Evolutionary conservation across 2,797 vertebrate species (phyloP).

Genomic region (Rhabdophis nuchalis): DNA sequence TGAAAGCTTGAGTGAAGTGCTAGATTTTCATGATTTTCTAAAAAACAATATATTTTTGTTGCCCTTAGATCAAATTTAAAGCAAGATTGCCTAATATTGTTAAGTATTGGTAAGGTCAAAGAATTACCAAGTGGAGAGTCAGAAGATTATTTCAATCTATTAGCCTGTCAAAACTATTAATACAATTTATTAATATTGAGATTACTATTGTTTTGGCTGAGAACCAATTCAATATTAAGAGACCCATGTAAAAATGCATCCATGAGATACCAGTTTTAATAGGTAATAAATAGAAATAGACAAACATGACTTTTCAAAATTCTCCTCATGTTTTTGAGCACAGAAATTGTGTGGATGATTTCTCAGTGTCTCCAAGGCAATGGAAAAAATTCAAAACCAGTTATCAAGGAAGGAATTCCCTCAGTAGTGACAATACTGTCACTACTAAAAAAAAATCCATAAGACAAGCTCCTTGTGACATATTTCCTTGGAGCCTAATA

Average conservation of each 20-base stretch:
- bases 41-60: not conserved
- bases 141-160: not conserved
- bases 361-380: not conserved
- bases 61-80: not conserved
- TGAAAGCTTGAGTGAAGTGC: not conserved
- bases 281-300: not conserved
- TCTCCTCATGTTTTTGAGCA: not conserved
- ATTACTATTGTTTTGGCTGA: not conserved
- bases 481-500: not conserved
- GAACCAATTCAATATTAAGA: not conserved
- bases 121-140: not conserved
- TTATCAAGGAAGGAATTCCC: not conserved
- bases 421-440: not conserved
- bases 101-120: not conserved
- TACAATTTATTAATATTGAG: not conserved
- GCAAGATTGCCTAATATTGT: not conserved
- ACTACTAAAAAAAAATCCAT: not conserved
- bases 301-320: not conserved
- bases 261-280: not conserved
- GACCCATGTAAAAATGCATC: not conserved
- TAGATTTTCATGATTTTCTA: not conserved
- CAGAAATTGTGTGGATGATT: not conserved
- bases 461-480: not conserved
- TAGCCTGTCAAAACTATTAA: not conserved
- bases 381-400: not conserved